Conservation (phyloP, 2,888 invertebrate species). For the Thysanoteuthis rhombus region DNA sequence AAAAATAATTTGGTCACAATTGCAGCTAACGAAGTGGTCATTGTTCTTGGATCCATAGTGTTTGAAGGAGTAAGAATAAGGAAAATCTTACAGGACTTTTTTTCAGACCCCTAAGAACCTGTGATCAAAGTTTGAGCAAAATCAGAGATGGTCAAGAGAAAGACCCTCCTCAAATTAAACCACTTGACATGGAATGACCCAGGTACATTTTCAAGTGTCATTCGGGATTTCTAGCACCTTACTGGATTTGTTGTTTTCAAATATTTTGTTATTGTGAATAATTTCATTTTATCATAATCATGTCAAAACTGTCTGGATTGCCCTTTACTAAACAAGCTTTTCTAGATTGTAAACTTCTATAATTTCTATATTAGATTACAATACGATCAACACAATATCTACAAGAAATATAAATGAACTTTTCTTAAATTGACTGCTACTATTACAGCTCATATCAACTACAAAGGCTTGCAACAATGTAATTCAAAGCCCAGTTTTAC, state of each 20-base stretch:
- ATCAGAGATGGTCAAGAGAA: too few relatives aligned
- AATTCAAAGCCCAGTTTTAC: too few relatives aligned
- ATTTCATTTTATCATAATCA: neutral
- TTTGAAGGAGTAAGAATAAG: too few relatives aligned
- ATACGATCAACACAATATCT: neutral
- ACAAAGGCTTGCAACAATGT: neutral
- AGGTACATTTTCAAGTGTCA: neutral
- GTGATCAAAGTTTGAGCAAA: too few relatives aligned
- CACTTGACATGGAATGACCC: too few relatives aligned
- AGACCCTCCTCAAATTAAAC: too few relatives aligned
- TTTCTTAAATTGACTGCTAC: neutral
- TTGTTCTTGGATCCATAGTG: too few relatives aligned
- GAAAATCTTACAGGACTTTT: too few relatives aligned
- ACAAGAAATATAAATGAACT: neutral
- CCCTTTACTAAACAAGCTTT: neutral
- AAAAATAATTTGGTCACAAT: too few relatives aligned
- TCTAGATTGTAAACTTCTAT: neutral
- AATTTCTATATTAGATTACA: neutral
- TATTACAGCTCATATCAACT: neutral
- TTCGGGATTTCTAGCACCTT: neutral
- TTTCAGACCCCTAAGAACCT: too few relatives aligned
- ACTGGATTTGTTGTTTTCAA: neutral
- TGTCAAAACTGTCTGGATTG: neutral
- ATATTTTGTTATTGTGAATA: neutral
- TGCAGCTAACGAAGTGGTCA: too few relatives aligned